A percentile compares a stretch with the other conserved stretches of the same genome.
These are phyloP conservation scores for Argyresthia albistria DNA, from an alignment of 2,888 invertebrate species.

Conservation along the genomic window DNA sequence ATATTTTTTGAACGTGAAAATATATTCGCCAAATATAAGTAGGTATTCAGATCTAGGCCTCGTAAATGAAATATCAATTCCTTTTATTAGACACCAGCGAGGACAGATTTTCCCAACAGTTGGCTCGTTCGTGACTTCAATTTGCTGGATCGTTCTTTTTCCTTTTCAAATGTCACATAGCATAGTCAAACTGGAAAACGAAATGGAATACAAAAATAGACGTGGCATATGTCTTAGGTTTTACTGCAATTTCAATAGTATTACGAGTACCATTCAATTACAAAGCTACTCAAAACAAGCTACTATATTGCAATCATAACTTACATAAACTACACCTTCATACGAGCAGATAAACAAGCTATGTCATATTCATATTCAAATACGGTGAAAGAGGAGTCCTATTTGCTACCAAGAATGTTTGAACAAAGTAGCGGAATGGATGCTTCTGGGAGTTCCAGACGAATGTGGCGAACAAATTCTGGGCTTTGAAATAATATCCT, in stretches of 20 bases:
- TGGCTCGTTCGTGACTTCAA: not conserved
- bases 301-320: too few relatives aligned
- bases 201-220: not conserved
- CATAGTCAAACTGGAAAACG: not conserved
- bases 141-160: not conserved
- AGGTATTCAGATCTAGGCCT: too few relatives aligned
- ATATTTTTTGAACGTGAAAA: too few relatives aligned
- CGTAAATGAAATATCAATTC: too few relatives aligned
- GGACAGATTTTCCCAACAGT: too few relatives aligned
- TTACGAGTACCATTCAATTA: too few relatives aligned
- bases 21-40: too few relatives aligned
- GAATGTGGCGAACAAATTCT: slow-evolving; percentile 57
- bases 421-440: slow-evolving; percentile 57
- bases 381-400: slow-evolving; percentile 30
- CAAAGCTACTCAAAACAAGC: too few relatives aligned
- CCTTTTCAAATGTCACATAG: not conserved
- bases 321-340: too few relatives aligned
- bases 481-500: slow-evolving; percentile 67
- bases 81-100: too few relatives aligned
- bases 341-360: slow-evolving; percentile 13
- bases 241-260: too few relatives aligned
- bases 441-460: slow-evolving; percentile 54
- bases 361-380: slow-evolving; percentile 23
- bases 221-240: not conserved
- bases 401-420: slow-evolving; percentile 35